phyloP scores from a whole-genome alignment of 2,888 invertebrate genomes.

The Parasteatoda lunata region DNA sequence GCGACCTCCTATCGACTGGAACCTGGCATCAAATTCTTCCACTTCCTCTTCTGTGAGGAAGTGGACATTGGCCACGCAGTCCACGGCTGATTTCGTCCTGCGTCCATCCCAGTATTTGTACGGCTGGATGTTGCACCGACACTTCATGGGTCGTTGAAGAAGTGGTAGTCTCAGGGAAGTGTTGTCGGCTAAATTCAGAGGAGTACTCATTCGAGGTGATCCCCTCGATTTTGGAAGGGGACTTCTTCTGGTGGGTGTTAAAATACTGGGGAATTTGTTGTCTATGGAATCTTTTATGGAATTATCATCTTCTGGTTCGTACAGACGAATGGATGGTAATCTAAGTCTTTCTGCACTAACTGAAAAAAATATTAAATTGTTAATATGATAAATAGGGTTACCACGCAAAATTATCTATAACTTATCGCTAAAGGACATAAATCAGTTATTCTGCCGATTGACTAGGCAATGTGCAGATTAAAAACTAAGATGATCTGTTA shows the following conservation, averaged over 20 bases:
- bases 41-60: constrained; percentile 52
- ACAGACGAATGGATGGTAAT: constrained; percentile 47
- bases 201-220: background rate
- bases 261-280: constrained; percentile 1
- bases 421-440: too few relatives aligned
- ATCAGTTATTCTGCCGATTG: too few relatives aligned
- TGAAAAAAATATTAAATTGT: background rate
- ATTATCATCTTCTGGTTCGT: constrained; percentile 21
- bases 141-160: constrained; percentile 43
- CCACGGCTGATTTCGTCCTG: constrained; percentile 50
- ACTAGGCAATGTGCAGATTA: too few relatives aligned
- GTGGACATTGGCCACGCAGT: constrained; percentile 58
- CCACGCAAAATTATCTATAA: too few relatives aligned
- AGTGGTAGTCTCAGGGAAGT: constrained; percentile 39
- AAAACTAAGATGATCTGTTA: too few relatives aligned
- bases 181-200: background rate
- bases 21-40: constrained; percentile 29
- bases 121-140: constrained; percentile 53
- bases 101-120: constrained; percentile 43
- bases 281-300: background rate
- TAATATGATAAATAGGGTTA: too few relatives aligned
- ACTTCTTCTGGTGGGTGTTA: background rate
- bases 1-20: background rate
- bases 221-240: background rate
- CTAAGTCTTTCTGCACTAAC: constrained; percentile 33